These are phyloP conservation scores for Tapirus terrestris DNA, from an alignment of 2,113 vertebrate species.

Conservation along the genomic window DNA sequence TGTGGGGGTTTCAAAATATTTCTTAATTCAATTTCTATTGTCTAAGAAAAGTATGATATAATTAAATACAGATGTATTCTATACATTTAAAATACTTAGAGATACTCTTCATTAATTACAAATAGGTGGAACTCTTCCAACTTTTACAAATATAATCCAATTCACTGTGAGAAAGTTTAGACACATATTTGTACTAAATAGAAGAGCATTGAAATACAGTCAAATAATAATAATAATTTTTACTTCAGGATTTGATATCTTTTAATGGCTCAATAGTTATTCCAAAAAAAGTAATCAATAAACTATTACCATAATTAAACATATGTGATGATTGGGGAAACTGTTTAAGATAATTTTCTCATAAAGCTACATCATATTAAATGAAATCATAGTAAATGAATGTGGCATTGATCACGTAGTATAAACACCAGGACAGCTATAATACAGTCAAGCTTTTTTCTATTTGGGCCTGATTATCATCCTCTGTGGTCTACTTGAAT, in stretches of 20 bases:
- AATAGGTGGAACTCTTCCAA: constrained; percentile 70
- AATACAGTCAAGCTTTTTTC: neutral
- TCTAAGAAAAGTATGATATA: constrained; percentile 83
- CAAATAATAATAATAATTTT: neutral
- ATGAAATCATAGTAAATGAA: neutral
- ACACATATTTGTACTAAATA: neutral
- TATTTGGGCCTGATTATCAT: neutral
- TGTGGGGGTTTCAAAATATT: constrained; percentile 86
- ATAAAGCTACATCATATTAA: neutral
- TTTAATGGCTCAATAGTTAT: constrained; percentile 4
- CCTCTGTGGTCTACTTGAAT: constrained; percentile 49
- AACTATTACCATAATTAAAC: constrained; percentile 1
- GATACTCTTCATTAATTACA: constrained; percentile 79
- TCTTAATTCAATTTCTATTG: constrained; percentile 87
- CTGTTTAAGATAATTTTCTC: neutral
- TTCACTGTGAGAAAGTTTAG: constrained; percentile 37
- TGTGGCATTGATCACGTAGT: neutral
- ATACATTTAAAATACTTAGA: constrained; percentile 84
- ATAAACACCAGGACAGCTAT: neutral
- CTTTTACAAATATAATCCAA: constrained; percentile 70
- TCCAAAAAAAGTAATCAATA: constrained; percentile 1
- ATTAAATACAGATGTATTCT: constrained; percentile 87
- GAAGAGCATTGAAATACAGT: neutral
- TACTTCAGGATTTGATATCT: neutral
- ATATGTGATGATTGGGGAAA: neutral